A percentile compares a stretch with the other conserved stretches of the same genome.
Evolutionary conservation across 2,888 invertebrate genomes (phyloP).

Genomic region (Diogma glabrata): DNA sequence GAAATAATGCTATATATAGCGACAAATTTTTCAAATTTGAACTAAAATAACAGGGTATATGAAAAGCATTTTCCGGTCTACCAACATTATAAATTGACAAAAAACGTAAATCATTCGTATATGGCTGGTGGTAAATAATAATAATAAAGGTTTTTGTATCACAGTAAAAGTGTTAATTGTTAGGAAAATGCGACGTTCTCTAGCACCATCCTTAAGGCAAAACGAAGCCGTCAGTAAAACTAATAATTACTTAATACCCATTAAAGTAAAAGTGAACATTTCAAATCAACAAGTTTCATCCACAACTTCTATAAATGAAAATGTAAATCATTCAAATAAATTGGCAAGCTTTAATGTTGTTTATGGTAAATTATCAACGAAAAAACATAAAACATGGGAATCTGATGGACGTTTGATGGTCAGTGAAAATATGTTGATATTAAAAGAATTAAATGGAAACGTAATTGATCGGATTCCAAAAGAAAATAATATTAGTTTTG

Average conservation of each 20-base stretch:
- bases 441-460: conserved; percentile 45
- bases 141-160: no score
- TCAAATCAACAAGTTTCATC: not conserved
- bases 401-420: conserved; percentile 49
- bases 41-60: not conserved
- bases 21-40: not conserved
- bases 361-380: conserved; percentile 50
- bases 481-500: conserved; percentile 22
- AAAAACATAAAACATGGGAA: conserved; percentile 63
- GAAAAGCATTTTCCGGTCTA: no score
- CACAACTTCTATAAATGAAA: not conserved
- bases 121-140: no score
- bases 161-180: not conserved
- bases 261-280: not conserved
- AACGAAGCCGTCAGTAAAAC: not conserved
- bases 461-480: conserved; percentile 36
- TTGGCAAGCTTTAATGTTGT: conserved; percentile 40
- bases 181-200: conserved; percentile 16
- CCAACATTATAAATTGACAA: not conserved
- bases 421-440: conserved; percentile 27
- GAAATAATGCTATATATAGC: no score
- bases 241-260: no score
- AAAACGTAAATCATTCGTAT: no score
- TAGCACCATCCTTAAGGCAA: conserved; percentile 16
- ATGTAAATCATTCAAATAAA: not conserved